Percentiles rank a stretch among this genome's conserved stretches.
These are phyloP conservation scores for Fragum whitleyi DNA, from an alignment of 2,888 invertebrate genomes.

Conservation along the genomic window DNA sequence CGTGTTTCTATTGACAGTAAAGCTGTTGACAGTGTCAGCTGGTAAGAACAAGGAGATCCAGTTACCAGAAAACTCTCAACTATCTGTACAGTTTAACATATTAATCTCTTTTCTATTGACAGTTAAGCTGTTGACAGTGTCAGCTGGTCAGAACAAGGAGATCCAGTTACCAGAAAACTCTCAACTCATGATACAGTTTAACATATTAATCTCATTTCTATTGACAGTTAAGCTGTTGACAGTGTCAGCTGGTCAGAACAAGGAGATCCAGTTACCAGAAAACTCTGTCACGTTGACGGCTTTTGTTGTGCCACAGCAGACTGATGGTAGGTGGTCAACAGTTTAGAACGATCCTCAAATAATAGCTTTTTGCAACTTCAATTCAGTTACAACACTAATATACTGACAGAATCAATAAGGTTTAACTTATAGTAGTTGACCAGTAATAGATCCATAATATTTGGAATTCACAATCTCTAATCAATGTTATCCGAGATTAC, in stretches of 20 bases:
- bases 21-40: too few relatives aligned
- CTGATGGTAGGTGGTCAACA: slow-evolving; percentile 88
- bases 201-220: background rate
- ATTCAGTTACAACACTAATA: too few relatives aligned
- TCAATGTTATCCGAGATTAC: too few relatives aligned
- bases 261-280: slow-evolving; percentile 90
- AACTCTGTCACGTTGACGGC: slow-evolving; percentile 94
- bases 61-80: too few relatives aligned
- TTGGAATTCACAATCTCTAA: too few relatives aligned
- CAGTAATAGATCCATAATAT: background rate
- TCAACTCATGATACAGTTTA: too few relatives aligned
- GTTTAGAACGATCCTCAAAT: background rate
- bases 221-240: slow-evolving; percentile 78
- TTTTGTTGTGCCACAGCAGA: slow-evolving; percentile 92
- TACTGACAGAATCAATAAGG: too few relatives aligned
- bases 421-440: too few relatives aligned
- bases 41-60: too few relatives aligned
- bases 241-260: slow-evolving; percentile 84
- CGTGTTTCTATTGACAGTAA: background rate
- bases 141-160: slow-evolving; percentile 83
- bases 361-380: background rate
- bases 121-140: too few relatives aligned
- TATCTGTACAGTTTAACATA: background rate
- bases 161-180: slow-evolving; percentile 93
- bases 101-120: background rate